Percentiles rank a stretch among this genome's conserved stretches.
Conservation (phyloP, 2,113 vertebrate genomes). For the Barbus barbus region DNA sequence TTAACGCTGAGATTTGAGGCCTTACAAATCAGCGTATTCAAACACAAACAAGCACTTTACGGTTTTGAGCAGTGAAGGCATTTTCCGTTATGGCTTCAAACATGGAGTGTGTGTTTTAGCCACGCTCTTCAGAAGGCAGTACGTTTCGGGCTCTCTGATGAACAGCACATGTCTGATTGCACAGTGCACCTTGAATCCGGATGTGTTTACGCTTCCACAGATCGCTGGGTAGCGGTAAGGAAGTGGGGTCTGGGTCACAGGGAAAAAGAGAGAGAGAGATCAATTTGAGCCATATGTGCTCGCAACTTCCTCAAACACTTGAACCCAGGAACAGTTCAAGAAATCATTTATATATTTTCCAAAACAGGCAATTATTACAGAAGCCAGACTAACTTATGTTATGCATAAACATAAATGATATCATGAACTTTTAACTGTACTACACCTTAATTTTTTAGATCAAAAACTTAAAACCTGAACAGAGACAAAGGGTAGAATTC, state of each 20-base stretch:
- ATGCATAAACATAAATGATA: neutral
- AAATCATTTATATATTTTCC: neutral
- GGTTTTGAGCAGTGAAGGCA: conserved; percentile 11
- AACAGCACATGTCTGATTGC: conserved; percentile 56
- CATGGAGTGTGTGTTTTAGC: conserved; percentile 25
- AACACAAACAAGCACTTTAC: conserved; percentile 44
- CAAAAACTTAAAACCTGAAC: no score
- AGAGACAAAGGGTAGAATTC: neutral
- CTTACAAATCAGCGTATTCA: conserved; percentile 48
- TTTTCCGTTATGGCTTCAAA: conserved; percentile 8
- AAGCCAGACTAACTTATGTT: neutral
- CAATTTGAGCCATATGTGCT: conserved; percentile 39
- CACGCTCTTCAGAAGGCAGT: conserved; percentile 46
- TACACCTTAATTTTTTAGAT: no score
- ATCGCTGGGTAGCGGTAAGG: conserved; percentile 51
- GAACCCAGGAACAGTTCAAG: neutral
- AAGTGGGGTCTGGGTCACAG: conserved; percentile 52
- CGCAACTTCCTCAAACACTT: conserved; percentile 10
- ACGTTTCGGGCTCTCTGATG: conserved; percentile 52
- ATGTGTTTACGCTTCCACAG: conserved; percentile 59
- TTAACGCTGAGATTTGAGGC: conserved; percentile 3
- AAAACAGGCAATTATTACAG: neutral
- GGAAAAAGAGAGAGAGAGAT: conserved; percentile 18
- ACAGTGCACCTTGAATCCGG: conserved; percentile 52
- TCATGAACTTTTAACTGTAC: no score